Conservation (phyloP, 2,797 vertebrate genomes). For the Pipistrellus nathusii region DNA sequence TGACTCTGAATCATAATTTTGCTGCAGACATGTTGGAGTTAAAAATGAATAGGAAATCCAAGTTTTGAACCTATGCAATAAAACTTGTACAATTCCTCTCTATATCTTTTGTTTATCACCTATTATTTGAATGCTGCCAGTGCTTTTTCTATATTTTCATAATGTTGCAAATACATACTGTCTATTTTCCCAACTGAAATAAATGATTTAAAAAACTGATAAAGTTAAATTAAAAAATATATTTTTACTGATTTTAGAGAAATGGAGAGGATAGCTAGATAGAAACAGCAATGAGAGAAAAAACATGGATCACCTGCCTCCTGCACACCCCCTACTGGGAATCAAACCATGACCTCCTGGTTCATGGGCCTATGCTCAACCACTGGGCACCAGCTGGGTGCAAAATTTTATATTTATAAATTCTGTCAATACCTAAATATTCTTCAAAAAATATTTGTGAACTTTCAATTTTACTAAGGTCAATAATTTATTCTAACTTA, state of each 20-base stretch:
- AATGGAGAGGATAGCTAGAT: too few relatives aligned
- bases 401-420: background rate
- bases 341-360: too few relatives aligned
- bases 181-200: background rate
- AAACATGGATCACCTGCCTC: too few relatives aligned
- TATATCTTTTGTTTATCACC: background rate
- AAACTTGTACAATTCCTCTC: background rate
- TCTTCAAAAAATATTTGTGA: background rate
- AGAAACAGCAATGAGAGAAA: too few relatives aligned
- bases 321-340: too few relatives aligned
- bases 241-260: too few relatives aligned
- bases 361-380: too few relatives aligned
- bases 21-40: background rate
- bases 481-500: background rate
- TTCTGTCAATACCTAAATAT: background rate
- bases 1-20: slow-evolving; percentile 36
- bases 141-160: background rate
- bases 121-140: background rate
- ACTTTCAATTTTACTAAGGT: background rate
- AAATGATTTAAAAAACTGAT: background rate
- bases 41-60: slow-evolving; percentile 6
- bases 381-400: too few relatives aligned
- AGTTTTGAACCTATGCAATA: background rate
- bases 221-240: background rate
- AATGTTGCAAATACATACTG: background rate